Conservation (phyloP, 2,797 vertebrate species). For the Falco berigora region DNA sequence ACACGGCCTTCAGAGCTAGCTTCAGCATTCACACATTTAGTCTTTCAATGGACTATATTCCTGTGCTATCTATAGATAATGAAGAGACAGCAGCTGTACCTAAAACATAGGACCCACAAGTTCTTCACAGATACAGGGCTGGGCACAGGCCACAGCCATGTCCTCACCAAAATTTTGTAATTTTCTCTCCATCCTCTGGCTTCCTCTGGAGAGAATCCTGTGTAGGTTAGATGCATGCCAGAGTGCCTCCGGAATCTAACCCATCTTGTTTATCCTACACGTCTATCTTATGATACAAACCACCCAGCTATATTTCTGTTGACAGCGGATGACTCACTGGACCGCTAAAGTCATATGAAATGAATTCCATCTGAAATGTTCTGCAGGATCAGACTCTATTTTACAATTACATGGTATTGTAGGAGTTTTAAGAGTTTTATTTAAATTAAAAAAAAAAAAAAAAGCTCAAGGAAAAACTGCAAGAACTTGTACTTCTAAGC, state of each 20-base stretch:
- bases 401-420: background rate
- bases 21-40: background rate
- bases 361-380: background rate
- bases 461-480: background rate
- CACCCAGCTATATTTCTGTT: background rate
- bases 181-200: background rate
- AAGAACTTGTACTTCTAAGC: background rate
- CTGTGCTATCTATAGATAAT: background rate
- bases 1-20: background rate
- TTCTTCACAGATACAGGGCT: background rate
- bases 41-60: background rate
- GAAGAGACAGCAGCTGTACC: background rate
- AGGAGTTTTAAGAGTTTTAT: constrained; percentile 3
- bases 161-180: background rate
- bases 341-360: constrained; percentile 13
- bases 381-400: background rate
- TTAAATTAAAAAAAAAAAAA: background rate
- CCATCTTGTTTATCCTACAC: background rate
- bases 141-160: background rate
- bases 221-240: background rate
- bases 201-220: background rate
- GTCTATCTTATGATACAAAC: background rate
- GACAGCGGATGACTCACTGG: constrained; percentile 7
- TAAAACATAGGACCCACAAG: background rate
- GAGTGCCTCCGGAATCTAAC: background rate